Evolutionary conservation across 2,797 vertebrate species (phyloP), one percentile per base, ranked within the genome.

Genomic region (Enteromius argenteus): DNA sequence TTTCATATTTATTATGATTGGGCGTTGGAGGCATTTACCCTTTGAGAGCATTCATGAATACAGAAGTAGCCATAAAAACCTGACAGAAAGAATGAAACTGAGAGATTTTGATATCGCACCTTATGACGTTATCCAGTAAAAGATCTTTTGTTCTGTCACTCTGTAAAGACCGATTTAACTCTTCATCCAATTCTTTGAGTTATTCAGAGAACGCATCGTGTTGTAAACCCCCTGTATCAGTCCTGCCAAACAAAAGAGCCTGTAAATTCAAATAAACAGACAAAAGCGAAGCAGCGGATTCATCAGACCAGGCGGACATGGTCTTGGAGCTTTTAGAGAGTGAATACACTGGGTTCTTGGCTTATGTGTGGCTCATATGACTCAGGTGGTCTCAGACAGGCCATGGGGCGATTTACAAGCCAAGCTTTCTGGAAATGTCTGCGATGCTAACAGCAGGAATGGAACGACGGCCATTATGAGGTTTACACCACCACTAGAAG

Each of bases 381-480:
- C 75, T 84, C 75, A 79, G 66, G 51, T 84, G 82, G 66, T 71
- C 66, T 71, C 39, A 72, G 39, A 79, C n/a, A 72, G 42, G 75
- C 66, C 19, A 71, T 71, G 53, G 27, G 51, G 53, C 14, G 19
- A 62, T 84, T 84, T 79, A 84, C 66, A 79, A 78, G 46, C 62
- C 4, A 30, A 32, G 30, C 51, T 84, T 84, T 75, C 75, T 84
- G 83, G 83, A 79, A 77, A 51, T n/a, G 27, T 44, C 79, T 49
- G 53, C 60, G 42, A 56, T 53, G 51, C 62, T 69, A 19, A 83
- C 81, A 68, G 64, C 49, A 44, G 66, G 66, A 72, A 79, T 62
- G 66, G 2, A 68, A 30, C 15, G 2, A 27, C 27, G 15, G 60
- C 21, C 69, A 53, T 82, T 66, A 46, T 77, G 49, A 71, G 82